Evolutionary conservation across 1,140 invertebrate species (phyloP), one percentile per base, ranked within the genome.

Genomic region (Drosophila tristis): DNA sequence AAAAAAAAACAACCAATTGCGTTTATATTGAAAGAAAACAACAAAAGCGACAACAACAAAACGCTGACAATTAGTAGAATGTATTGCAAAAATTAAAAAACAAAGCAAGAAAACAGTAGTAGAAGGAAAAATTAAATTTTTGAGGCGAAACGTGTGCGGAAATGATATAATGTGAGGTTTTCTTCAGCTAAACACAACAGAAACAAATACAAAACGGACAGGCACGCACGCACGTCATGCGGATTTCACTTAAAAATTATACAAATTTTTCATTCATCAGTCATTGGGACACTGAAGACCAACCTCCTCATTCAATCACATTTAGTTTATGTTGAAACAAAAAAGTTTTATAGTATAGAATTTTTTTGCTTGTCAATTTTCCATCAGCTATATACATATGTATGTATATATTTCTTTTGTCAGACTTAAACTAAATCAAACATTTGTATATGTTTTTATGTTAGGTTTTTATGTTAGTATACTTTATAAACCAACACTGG

Each of bases 11-110:
- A 51, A 45, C 50, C 45, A 78, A 80, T 47, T 87, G 82, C 82
- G 81, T 86, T 86, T 86, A 87, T 87, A 87, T 86, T 81, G 50
- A 55, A 59, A 55, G 53, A 45, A 51, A 51, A 57, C 57, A 67
- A 60, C 58, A 23, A 45, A 58, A 35, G 23, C 20, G 16, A 43
- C 47, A 53, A 65, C 13, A n/a, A 65, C 9, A n/a, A 35, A 35
- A 35, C 31, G 35, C 35, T 11, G 11, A 39, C 35, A 11, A 39
- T 39, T 39, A 39, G 35, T 39, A 39, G 35, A 39, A 39, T 39
- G 35, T 39, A 39, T 31, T 65, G 43, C 20, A 2, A 61, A 56
- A 20, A 16, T 0, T 0, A 16, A 35, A 55, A 43, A 65, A 35
- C 39, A 63, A 43, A 59, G 29, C 11, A 47, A 65, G n/a, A 1